A percentile compares a stretch with the other conserved stretches of the same genome.
Evolutionary conservation across 2,888 invertebrate species (phyloP).

Genomic region (Eristalis intricaria): DNA sequence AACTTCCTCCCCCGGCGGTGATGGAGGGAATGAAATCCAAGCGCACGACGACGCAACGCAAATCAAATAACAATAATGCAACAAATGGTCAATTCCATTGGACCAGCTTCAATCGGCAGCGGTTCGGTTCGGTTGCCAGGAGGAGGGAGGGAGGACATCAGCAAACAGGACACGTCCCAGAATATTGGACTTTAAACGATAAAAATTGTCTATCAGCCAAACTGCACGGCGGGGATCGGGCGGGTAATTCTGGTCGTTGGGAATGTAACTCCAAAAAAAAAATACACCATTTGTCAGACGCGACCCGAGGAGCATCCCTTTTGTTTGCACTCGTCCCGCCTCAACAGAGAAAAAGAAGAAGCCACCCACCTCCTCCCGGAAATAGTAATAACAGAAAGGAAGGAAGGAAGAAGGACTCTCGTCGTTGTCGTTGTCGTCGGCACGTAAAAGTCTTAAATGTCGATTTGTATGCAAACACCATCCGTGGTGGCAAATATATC

Average conservation of each 20-base stretch:
- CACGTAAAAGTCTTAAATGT: constrained; percentile 70
- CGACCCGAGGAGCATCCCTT: constrained; percentile 24
- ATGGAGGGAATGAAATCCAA: constrained; percentile 37
- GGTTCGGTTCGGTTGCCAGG: too few species aligned
- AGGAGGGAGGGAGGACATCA: constrained; percentile 1
- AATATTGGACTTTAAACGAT: constrained; percentile 71
- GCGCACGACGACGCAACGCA: constrained; percentile 43
- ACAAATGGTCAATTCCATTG: constrained; percentile 68
- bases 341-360: neutral
- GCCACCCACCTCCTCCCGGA: neutral
- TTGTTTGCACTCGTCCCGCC: constrained; percentile 1
- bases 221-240: constrained; percentile 16
- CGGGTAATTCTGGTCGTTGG: neutral
- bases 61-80: constrained; percentile 67
- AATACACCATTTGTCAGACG: constrained; percentile 52
- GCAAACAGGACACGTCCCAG: constrained; percentile 59
- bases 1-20: neutral
- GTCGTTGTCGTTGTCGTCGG: constrained; percentile 4
- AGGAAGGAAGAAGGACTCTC: constrained; percentile 7
- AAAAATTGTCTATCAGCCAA: constrained; percentile 63
- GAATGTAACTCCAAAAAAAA: neutral
- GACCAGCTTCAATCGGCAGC: neutral
- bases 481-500: constrained; percentile 71
- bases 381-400: constrained; percentile 61
- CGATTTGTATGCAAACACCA: constrained; percentile 71